Evolutionary conservation across 2,888 invertebrate species (phyloP).

Genomic region (Agrochola lota): DNA sequence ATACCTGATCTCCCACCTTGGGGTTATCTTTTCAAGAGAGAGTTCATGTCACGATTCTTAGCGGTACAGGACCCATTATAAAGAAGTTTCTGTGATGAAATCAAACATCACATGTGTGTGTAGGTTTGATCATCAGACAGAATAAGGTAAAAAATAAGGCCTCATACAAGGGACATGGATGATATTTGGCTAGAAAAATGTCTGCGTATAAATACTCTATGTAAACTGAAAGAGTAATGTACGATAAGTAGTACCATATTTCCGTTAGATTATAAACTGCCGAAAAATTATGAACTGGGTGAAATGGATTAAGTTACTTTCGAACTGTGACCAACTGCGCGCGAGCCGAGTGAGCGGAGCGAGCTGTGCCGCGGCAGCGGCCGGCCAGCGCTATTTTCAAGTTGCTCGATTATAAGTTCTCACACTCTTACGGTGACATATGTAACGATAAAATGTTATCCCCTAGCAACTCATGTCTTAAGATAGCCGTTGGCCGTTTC

Average conservation of each 20-base stretch:
- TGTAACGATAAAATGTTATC: conserved; percentile 4
- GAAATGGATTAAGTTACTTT: too few relatives aligned
- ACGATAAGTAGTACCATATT: neutral
- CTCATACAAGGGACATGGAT: neutral
- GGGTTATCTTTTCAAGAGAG: neutral
- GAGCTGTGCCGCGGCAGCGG: too few relatives aligned
- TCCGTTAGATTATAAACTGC: too few relatives aligned
- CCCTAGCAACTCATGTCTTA: neutral
- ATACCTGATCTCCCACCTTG: neutral
- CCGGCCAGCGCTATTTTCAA: too few relatives aligned
- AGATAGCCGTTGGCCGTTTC: neutral
- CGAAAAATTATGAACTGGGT: too few relatives aligned
- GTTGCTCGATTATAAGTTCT: too few relatives aligned
- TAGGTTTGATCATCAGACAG: neutral
- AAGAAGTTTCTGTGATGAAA: neutral
- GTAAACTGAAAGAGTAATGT: neutral
- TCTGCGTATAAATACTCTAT: neutral
- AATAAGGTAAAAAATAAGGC: neutral
- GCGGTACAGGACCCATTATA: too few relatives aligned
- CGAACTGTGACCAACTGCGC: too few relatives aligned
- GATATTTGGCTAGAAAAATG: conserved; percentile 1
- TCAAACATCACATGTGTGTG: neutral
- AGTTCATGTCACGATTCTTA: neutral
- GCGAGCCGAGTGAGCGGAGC: too few relatives aligned
- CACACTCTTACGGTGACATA: too few relatives aligned